Percentiles rank a stretch among this genome's conserved stretches.
These are phyloP conservation scores for Arrhopalites spinosus DNA, from an alignment of 2,888 invertebrate species.

Conservation along the genomic window DNA sequence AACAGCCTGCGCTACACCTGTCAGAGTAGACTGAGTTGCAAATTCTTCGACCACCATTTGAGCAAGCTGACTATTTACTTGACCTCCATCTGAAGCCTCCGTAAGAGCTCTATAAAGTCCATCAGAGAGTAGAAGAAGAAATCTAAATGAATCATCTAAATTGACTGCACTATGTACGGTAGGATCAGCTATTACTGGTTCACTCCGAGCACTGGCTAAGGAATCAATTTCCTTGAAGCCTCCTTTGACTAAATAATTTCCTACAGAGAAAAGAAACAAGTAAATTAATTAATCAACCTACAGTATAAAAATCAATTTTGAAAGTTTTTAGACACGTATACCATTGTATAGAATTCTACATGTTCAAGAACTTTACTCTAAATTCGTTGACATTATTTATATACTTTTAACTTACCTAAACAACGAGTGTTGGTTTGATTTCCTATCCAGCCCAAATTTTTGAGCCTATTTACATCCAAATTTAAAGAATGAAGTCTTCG, in stretches of 20 bases:
- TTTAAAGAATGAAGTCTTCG: constrained; percentile 76
- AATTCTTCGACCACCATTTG: constrained; percentile 82
- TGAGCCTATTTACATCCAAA: constrained; percentile 71
- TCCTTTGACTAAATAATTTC: constrained; percentile 75
- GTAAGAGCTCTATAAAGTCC: constrained; percentile 83
- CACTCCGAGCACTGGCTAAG: constrained; percentile 70
- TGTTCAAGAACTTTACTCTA: too few relatives aligned
- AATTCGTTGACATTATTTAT: too few relatives aligned
- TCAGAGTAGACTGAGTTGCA: constrained; percentile 75
- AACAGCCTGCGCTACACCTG: constrained; percentile 74
- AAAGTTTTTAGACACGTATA: too few relatives aligned
- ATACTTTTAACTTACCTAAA: constrained; percentile 64
- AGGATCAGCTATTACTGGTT: constrained; percentile 79
- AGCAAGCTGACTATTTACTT: constrained; percentile 80
- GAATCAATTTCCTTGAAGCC: constrained; percentile 82
- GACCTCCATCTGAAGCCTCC: constrained; percentile 75
- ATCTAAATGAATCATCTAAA: constrained; percentile 78
- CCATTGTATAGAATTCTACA: too few relatives aligned
- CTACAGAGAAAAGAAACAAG: neutral
- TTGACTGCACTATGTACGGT: constrained; percentile 80
- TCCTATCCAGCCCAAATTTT: constrained; percentile 70
- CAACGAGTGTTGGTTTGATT: constrained; percentile 83
- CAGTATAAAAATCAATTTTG: constrained; percentile 66
- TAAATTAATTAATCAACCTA: neutral
- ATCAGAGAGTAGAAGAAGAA: constrained; percentile 82